Percentiles rank a stretch among this genome's conserved stretches.
Conservation (phyloP, 1,140 invertebrate species). For the Hydropsyche tenuis region DNA sequence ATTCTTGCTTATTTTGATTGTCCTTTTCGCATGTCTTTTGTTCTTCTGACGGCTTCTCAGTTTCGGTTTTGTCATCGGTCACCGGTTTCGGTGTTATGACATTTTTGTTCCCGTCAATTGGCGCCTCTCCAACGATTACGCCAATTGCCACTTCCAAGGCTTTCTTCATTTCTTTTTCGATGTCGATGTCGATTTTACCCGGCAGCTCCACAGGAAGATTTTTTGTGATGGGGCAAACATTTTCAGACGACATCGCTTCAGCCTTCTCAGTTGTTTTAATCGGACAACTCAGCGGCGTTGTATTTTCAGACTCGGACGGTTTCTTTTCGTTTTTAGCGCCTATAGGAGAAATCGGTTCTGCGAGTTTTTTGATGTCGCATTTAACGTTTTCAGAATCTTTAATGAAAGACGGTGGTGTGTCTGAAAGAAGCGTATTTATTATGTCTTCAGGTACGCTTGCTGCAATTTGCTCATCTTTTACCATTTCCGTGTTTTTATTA, state of each 20-base stretch:
- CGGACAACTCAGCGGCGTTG: neutral
- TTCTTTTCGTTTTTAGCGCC: too few species aligned
- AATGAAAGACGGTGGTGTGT: neutral
- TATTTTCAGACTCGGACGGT: too few species aligned
- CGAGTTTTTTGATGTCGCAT: neutral
- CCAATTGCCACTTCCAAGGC: slow-evolving; percentile 30
- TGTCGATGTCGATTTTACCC: slow-evolving; percentile 1
- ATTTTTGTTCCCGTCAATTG: slow-evolving; percentile 3
- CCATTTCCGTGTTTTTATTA: neutral
- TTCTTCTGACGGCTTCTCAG: neutral
- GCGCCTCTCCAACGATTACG: slow-evolving; percentile 12
- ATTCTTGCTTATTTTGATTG: slow-evolving; percentile 20
- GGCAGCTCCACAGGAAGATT: neutral
- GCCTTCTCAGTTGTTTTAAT: neutral
- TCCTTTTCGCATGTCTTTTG: slow-evolving; percentile 5
- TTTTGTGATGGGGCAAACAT: neutral
- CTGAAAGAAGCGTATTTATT: neutral
- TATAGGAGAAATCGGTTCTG: too few species aligned
- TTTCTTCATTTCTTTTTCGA: slow-evolving; percentile 39
- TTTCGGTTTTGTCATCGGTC: neutral
- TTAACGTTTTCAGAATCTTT: neutral
- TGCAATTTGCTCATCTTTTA: neutral
- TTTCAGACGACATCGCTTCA: neutral
- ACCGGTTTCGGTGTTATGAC: neutral
- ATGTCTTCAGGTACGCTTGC: neutral